Percentiles rank a stretch among this genome's conserved stretches.
Evolutionary conservation across 1,140 invertebrate species (phyloP).

Genomic region (Yoshiicerus persimilis): DNA sequence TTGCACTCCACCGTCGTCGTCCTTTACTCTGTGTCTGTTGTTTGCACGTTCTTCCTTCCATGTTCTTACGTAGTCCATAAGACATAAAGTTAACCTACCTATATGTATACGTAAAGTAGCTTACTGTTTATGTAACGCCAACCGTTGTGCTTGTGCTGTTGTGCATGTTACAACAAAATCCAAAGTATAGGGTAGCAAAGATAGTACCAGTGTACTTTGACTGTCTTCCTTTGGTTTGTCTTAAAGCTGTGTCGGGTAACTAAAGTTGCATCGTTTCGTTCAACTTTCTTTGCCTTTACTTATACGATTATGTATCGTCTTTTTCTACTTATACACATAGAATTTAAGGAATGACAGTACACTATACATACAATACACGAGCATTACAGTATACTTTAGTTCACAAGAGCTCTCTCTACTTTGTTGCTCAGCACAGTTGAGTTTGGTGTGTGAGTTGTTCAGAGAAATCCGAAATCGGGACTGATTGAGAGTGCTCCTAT

Average conservation of each 20-base stretch:
- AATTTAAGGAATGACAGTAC: no score
- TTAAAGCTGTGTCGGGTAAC: not conserved
- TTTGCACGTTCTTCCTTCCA: not conserved
- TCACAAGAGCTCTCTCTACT: not conserved
- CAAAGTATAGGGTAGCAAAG: not conserved
- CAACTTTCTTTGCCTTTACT: not conserved
- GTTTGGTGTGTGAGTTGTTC: not conserved
- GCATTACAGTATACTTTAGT: not conserved
- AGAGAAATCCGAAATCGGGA: conserved; percentile 1
- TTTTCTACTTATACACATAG: no score
- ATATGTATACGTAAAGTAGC: not conserved
- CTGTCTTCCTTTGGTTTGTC: not conserved
- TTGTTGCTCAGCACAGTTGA: not conserved
- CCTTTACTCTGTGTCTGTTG: not conserved
- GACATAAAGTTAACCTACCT: not conserved
- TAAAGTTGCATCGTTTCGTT: not conserved
- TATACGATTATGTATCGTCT: not conserved
- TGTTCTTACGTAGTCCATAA: not conserved
- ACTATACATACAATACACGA: no score
- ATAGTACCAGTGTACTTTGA: not conserved
- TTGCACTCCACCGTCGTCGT: not conserved
- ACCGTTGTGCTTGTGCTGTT: not conserved
- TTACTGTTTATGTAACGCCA: not conserved
- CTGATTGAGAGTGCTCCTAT: not conserved
- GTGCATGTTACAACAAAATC: not conserved